Base-by-base conservation (phyloP, 2,888 invertebrate genomes). In the Luffia ferchaultella region DNA sequence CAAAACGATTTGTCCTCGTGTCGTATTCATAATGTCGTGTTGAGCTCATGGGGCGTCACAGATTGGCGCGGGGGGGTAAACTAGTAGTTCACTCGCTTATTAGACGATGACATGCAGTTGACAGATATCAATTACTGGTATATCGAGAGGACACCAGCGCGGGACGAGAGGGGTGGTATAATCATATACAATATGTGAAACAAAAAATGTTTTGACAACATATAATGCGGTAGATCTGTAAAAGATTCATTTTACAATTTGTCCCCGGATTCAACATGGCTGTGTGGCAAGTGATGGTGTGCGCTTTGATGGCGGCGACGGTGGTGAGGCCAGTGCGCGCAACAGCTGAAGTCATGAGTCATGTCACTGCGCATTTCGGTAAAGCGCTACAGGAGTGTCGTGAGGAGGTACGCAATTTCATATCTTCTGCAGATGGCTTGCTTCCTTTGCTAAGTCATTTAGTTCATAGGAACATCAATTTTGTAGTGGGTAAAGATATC, bases 361-460 rank as follows among this genome's bases (percentile, higher is more conserved):
- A 82, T 43, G 82, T 80, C n/a, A 74, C 78, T 0, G 80, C 79
- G 0, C 77, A 80, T 55, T 80, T 79, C 20, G 80, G 80, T 2
- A 76, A 76, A 49, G 64, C 76, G 0, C 60, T 80, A 30, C 73
- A 76, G 9, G 76, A 79, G 52, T 80, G 80, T 52, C 63, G 80
- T 9, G 72, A 76, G 1, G 80, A 80, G 69, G 80, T 80, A 60
- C 30, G 30, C 30, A 30, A 30, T 30, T 30, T n/a, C n/a, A n/a
- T n/a, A n/a, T n/a, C n/a, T n/a, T 19, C 3, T 20, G 16, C n/a
- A n/a, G n/a, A n/a, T n/a, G n/a, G n/a, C n/a, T n/a, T n/a, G n/a
- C n/a, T n/a, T n/a, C n/a, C n/a, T n/a, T n/a, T n/a, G n/a, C n/a
- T n/a, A n/a, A n/a, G n/a, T n/a, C n/a, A n/a, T n/a, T n/a, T n/a